Evolutionary conservation across 2,888 invertebrate species (phyloP), one percentile per base, ranked within the genome.

Genomic region (Drosophila heteroneura): DNA sequence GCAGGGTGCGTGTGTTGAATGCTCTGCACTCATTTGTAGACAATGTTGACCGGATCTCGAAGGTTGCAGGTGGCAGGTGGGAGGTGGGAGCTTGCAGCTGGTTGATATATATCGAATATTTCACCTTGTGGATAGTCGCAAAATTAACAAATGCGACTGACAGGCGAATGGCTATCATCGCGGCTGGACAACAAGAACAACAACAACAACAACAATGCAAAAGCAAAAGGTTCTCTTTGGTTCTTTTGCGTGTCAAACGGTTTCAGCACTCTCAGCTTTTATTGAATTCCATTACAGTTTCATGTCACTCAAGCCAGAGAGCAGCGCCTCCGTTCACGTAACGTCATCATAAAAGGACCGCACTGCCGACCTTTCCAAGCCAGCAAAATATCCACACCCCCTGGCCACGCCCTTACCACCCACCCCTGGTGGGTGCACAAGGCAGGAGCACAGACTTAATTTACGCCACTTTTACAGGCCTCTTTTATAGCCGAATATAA

Each of bases 241-340:
- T 54, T 74, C 75, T 66, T 76, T 76, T 61, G 73, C 79, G 84
- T 89, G 82, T 86, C 90, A 82, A 88, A 83, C 86, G 65, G 71
- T 83, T 85, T 90, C 79, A 83, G 87, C 89, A 90, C 87, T 90
- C 89, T 90, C 87, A 87, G 85, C 91, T 86, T 90, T 86, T 89
- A 86, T 86, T 90, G 91, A 86, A 90, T 89, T 86, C 91, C 91
- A 90, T 83, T 86, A 89, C 89, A 81, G 85, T 83, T 83, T 88
- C 85, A 90, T 85, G 85, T 87, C 87, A 82, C 70, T 65, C 77
- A 73, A 62, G 56, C 78, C 58, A 56, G 64, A 69, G 63, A 57
- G 28, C 56, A 51, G 37, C 26, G 56, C 56, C 57, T 37, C n/a
- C 59, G 74, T 53, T 63, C 57, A 16, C n/a, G 81, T 80, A 80